Evolutionary conservation across 1,140 invertebrate species (phyloP), one percentile per base, ranked within the genome.

Genomic region (Eurosta solidaginis): DNA sequence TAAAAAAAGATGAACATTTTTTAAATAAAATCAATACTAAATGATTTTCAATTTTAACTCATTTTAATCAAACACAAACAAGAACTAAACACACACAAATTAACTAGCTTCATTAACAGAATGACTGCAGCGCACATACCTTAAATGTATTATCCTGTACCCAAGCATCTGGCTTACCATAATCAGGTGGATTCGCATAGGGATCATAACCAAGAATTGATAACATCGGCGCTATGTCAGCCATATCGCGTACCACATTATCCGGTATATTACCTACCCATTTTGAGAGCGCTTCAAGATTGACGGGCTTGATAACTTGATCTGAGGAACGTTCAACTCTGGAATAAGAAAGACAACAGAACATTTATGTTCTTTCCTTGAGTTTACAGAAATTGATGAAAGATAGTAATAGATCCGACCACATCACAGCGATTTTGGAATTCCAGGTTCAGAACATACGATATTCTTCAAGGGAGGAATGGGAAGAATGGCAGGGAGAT

Each of bases 231-330:
- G 97, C 97, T 80, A 98, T 92, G 79, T 93, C 92, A 2, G 94
- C 92, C 96, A 98, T 97, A 85, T 98, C 95, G 79, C 91, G 90
- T 42, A 97, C 92, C 29, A 98, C 96, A 88, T 98, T 96, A 27
- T 92, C 91, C 27, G 97, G 97, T 85, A 99, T 94, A 81, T 94
- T 91, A 45, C 95, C 96, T 45, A 98, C 97, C 98, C 98, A 99
- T 89, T 98, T 98, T 80, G 93, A 93, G 63, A 99, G 89, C 9
- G 98, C 98, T 89, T 99, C 97, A 78, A 97, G 89, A 90, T 99
- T 99, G 14, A 99, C 94, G 6, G 98, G 97, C 88, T 98, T 98
- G 85, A 99, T 96, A 74, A 99, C 97, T 91, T 99, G 98, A 90
- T 99, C 98, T 79, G 97, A 98, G 17, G 97, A 99, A 77, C 97